Evolutionary conservation across 2,797 vertebrate species (phyloP).

Genomic region (Schizopygopsis malacanthus): DNA sequence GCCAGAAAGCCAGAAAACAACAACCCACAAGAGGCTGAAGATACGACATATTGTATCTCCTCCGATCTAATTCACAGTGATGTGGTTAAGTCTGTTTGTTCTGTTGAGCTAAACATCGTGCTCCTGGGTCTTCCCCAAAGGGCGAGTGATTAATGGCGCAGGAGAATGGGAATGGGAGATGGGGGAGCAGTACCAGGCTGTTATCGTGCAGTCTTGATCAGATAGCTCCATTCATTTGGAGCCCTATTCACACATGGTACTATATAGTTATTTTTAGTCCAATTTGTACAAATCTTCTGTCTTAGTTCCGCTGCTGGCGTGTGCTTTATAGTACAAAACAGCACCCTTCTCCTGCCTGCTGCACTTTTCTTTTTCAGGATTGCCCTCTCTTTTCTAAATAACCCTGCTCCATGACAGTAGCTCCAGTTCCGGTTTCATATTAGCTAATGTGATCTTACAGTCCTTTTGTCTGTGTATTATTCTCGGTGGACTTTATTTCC

Average conservation of each 20-base stretch:
- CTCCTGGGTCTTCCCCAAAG: conserved; percentile 43
- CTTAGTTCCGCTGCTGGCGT: conserved; percentile 3
- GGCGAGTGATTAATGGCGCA: conserved; percentile 48
- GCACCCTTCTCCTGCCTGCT: conserved; percentile 30
- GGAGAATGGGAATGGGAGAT: conserved; percentile 31
- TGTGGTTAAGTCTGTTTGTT: conserved; percentile 32
- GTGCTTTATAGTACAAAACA: neutral
- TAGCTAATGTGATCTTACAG: conserved; percentile 29
- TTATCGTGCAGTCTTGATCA: conserved; percentile 41
- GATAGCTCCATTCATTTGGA: conserved; percentile 53
- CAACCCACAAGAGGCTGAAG: neutral
- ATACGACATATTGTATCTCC: neutral
- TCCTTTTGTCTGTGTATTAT: conserved; percentile 15
- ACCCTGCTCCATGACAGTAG: conserved; percentile 17
- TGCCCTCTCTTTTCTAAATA: conserved; percentile 55
- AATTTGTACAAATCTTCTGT: conserved; percentile 51
- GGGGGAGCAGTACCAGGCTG: conserved; percentile 24
- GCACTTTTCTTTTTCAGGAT: conserved; percentile 48
- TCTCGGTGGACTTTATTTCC: conserved; percentile 5
- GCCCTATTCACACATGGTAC: conserved; percentile 42
- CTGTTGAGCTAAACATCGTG: conserved; percentile 40
- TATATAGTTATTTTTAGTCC: conserved; percentile 62
- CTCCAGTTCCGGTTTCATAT: conserved; percentile 25
- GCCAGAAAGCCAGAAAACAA: neutral
- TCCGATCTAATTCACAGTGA: conserved; percentile 31